phyloP scores from a whole-genome alignment of 2,797 vertebrate genomes.

The Macroramphosus scolopax region DNA sequence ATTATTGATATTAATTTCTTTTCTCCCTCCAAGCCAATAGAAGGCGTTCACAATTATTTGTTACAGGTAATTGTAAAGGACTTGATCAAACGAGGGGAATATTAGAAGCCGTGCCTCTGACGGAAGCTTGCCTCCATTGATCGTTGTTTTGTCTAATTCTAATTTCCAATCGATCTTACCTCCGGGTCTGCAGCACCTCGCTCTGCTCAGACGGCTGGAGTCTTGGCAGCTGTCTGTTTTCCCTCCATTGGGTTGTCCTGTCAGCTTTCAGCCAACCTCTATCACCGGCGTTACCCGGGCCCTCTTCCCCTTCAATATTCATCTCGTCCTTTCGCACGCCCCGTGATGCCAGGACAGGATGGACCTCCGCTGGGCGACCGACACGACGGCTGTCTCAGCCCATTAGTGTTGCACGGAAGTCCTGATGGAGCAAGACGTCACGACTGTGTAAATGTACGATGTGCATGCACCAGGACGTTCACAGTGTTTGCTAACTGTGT shows the following conservation, averaged over 20 bases:
- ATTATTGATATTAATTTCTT: slow-evolving; percentile 13
- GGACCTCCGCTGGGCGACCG: slow-evolving; percentile 45
- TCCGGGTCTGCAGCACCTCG: slow-evolving; percentile 28
- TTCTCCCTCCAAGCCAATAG: slow-evolving; percentile 5
- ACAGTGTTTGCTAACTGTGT: too few species aligned
- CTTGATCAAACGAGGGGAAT: slow-evolving; percentile 26
- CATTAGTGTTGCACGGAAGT: slow-evolving; percentile 60
- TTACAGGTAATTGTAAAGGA: slow-evolving; percentile 42
- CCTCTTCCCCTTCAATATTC: slow-evolving; percentile 69
- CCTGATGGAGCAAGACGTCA: slow-evolving; percentile 33
- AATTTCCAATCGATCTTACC: slow-evolving; percentile 60
- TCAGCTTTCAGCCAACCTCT: slow-evolving; percentile 68
- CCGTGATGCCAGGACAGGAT: slow-evolving; percentile 51
- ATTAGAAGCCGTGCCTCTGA: slow-evolving; percentile 14
- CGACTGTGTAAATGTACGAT: background rate
- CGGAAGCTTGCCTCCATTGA: slow-evolving; percentile 54
- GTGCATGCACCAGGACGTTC: too few species aligned
- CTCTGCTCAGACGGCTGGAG: slow-evolving; percentile 54
- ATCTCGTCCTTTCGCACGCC: slow-evolving; percentile 64
- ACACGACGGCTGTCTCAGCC: slow-evolving; percentile 57
- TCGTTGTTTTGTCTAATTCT: slow-evolving; percentile 50
- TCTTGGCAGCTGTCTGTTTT: slow-evolving; percentile 74
- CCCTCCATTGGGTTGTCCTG: slow-evolving; percentile 76
- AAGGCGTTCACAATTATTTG: slow-evolving; percentile 16
- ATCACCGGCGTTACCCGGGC: slow-evolving; percentile 63